Conservation (phyloP, 2,113 vertebrate genomes). For the Cairina moschata region DNA sequence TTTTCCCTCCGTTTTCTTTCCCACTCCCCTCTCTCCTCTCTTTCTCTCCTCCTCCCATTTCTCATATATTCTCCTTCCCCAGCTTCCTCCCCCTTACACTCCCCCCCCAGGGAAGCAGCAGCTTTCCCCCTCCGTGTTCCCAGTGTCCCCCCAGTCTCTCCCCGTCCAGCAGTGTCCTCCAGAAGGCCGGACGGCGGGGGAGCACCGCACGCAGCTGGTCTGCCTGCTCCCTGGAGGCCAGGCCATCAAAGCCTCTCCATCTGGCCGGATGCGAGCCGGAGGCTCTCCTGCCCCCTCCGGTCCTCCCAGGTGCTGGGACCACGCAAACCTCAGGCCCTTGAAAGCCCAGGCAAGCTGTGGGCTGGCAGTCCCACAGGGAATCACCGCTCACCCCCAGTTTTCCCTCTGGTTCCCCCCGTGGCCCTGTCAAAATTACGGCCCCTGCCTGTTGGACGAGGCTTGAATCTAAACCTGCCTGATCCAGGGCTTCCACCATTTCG, state of each 20-base stretch:
- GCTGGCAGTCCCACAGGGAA: not conserved
- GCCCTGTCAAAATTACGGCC: not conserved
- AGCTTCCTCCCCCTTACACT: not conserved
- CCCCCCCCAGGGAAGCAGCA: not conserved
- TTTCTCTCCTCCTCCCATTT: not conserved
- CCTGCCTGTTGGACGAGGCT: accelerated
- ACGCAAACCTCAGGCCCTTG: not conserved
- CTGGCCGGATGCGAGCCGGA: not conserved
- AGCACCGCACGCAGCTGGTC: not conserved
- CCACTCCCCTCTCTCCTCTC: not conserved
- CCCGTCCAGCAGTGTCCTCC: not conserved
- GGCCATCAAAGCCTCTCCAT: not conserved
- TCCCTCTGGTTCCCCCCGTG: not conserved
- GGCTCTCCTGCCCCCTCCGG: accelerated
- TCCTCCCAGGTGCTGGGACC: not conserved
- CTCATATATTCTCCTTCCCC: not conserved
- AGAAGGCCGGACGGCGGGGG: not conserved
- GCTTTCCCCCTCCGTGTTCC: not conserved
- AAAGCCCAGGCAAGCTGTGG: not conserved
- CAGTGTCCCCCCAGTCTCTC: not conserved
- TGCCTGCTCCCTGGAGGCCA: not conserved
- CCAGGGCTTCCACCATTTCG: not conserved
- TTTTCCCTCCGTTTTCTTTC: not conserved
- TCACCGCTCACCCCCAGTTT: not conserved
- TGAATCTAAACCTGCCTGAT: not conserved